These are phyloP conservation scores for Rafetus swinhoei DNA, from an alignment of 2,113 vertebrate genomes.

Conservation along the genomic window DNA sequence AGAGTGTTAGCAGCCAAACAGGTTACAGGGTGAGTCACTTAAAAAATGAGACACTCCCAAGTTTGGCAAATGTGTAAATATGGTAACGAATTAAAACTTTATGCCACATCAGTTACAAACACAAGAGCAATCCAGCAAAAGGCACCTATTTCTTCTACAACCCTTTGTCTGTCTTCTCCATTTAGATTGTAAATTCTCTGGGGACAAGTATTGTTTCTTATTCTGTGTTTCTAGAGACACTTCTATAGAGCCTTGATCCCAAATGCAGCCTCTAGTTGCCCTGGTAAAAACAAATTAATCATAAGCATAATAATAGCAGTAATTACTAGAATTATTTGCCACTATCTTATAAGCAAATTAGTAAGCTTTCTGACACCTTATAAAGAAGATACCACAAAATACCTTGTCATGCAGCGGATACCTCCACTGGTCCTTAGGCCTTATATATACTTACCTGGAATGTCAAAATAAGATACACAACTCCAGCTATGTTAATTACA, in stretches of 20 bases:
- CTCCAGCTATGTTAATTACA: too few species aligned
- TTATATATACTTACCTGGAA: too few species aligned
- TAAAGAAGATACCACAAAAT: slow-evolving; percentile 67
- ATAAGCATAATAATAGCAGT: slow-evolving; percentile 27
- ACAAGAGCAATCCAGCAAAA: background rate
- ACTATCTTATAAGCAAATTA: slow-evolving; percentile 33
- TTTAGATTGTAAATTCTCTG: background rate
- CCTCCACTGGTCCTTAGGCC: background rate
- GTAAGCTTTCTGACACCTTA: slow-evolving; percentile 60
- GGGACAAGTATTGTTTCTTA: background rate
- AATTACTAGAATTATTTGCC: slow-evolving; percentile 42
- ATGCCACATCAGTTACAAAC: slow-evolving; percentile 48
- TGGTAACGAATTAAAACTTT: slow-evolving; percentile 1
- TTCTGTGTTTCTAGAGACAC: background rate
- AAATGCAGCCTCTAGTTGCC: background rate
- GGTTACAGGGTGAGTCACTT: slow-evolving; percentile 54
- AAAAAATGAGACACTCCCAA: slow-evolving; percentile 50
- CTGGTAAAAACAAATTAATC: slow-evolving; percentile 13
- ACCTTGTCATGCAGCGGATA: slow-evolving; percentile 71
- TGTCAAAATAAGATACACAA: too few species aligned
- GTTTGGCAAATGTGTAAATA: slow-evolving; percentile 45
- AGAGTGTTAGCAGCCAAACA: slow-evolving; percentile 23
- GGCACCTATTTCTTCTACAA: rapidly evolving
- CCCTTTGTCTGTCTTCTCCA: background rate
- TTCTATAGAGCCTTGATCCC: background rate